A percentile compares a stretch with the other conserved stretches of the same genome.
phyloP scores from a whole-genome alignment of 2,888 invertebrate species.

The Isotomurus palustris region DNA sequence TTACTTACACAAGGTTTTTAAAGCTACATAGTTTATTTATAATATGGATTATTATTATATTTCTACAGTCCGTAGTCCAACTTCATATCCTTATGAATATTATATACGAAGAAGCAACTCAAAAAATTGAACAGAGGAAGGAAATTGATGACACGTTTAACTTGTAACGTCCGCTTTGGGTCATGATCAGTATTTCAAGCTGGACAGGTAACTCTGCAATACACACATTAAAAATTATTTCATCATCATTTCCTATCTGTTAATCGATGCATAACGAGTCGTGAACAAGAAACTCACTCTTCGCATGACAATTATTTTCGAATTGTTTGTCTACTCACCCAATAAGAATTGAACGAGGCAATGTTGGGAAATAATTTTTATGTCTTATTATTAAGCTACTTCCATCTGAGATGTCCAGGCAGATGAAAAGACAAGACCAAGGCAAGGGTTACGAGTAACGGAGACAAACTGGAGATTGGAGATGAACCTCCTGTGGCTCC shows the following conservation, averaged over 20 bases:
- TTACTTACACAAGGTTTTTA: too few relatives aligned
- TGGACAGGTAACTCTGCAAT: constrained; percentile 8
- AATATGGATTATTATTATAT: not conserved
- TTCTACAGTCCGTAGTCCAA: not conserved
- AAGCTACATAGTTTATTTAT: too few relatives aligned
- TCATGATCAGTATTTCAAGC: constrained; percentile 1
- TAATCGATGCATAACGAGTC: too few relatives aligned
- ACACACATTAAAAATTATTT: not conserved
- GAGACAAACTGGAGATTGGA: not conserved
- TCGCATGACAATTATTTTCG: too few relatives aligned
- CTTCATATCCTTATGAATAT: not conserved
- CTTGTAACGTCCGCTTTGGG: not conserved
- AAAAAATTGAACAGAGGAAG: not conserved
- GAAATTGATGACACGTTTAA: constrained; percentile 2
- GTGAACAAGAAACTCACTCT: too few relatives aligned
- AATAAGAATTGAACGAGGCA: too few relatives aligned
- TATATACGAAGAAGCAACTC: not conserved
- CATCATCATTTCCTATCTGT: too few relatives aligned
- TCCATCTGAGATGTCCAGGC: not conserved
- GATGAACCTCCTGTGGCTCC: constrained; percentile 1
- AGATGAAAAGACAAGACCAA: not conserved
- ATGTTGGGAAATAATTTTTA: constrained; percentile 1
- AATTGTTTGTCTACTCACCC: too few relatives aligned
- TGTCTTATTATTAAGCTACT: not conserved
- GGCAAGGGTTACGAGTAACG: not conserved